Conservation (phyloP, 2,113 vertebrate species). For the Heliornis fulica region DNA sequence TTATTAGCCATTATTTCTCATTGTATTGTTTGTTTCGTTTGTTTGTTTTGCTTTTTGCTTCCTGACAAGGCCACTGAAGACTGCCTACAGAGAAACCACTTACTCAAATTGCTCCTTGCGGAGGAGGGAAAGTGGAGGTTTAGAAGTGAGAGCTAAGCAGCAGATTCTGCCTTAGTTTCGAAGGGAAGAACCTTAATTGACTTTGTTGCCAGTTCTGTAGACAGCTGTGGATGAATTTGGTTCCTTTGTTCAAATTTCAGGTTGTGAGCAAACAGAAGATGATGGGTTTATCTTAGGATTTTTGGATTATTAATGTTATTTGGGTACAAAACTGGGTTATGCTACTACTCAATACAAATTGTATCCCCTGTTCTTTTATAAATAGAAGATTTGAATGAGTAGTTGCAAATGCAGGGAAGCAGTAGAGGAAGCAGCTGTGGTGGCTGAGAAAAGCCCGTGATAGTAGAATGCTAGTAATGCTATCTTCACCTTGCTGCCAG, state of each 20-base stretch:
- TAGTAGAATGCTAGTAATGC: background rate
- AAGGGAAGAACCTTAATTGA: background rate
- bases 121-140: background rate
- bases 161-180: background rate
- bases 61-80: conserved; percentile 21
- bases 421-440: background rate
- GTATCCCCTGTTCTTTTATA: background rate
- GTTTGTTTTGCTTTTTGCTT: conserved; percentile 41
- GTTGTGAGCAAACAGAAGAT: background rate
- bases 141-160: background rate
- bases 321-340: background rate
- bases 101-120: conserved; percentile 32
- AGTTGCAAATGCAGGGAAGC: background rate
- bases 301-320: background rate
- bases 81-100: conserved; percentile 31
- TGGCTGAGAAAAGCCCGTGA: background rate
- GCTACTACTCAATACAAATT: background rate
- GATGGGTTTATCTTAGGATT: background rate
- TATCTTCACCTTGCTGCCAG: background rate
- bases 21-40: background rate
- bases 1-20: conserved; percentile 41
- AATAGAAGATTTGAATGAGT: background rate
- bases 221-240: background rate
- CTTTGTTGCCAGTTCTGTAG: background rate
- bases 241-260: background rate